These are phyloP conservation scores for Calycopis cecrops DNA, from an alignment of 1,140 invertebrate species.

Conservation along the genomic window DNA sequence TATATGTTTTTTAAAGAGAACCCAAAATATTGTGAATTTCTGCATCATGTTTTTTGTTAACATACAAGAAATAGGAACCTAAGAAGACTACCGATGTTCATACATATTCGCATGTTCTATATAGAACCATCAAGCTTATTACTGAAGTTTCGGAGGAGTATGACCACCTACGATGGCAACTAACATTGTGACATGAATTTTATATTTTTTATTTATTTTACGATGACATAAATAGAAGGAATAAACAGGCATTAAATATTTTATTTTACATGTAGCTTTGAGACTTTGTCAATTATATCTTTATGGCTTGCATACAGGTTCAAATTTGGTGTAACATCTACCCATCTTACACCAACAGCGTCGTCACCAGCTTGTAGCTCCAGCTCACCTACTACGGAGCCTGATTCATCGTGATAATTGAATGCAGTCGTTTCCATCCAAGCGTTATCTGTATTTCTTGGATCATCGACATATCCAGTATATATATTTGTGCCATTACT, in stretches of 20 bases:
- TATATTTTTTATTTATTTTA: too few species aligned
- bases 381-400: conserved; percentile 78
- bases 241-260: background rate
- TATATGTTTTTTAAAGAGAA: background rate
- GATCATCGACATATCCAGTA: conserved; percentile 96
- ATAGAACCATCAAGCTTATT: too few species aligned
- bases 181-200: too few species aligned
- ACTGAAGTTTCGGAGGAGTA: too few species aligned
- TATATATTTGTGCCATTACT: conserved; percentile 84
- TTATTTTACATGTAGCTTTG: conserved; percentile 53
- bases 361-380: conserved; percentile 92
- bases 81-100: too few species aligned
- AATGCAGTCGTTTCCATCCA: conserved; percentile 98
- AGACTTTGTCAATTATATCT: conserved; percentile 76
- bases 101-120: too few species aligned
- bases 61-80: too few species aligned
- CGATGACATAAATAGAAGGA: background rate
- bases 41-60: too few species aligned
- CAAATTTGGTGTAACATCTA: conserved; percentile 82
- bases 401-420: conserved; percentile 93
- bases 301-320: conserved; percentile 91
- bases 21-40: too few species aligned
- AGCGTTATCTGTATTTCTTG: conserved; percentile 96
- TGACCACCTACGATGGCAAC: too few species aligned
- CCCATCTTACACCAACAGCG: conserved; percentile 90